These are phyloP conservation scores for Bombus terrestris DNA, from an alignment of 1,140 invertebrate species.

Conservation along the genomic window DNA sequence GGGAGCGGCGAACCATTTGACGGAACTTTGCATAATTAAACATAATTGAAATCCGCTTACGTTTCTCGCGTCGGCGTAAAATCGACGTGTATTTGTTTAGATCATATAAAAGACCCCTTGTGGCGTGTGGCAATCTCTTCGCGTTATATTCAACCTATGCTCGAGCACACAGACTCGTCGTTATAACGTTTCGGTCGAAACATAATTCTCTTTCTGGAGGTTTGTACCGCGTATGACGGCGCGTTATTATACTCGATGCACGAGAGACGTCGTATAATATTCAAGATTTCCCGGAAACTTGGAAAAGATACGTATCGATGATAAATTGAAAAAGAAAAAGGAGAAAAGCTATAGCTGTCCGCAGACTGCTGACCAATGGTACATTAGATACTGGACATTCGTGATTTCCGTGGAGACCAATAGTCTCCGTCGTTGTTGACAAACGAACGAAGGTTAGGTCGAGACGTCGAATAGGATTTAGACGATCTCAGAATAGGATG, in stretches of 20 bases:
- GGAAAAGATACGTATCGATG: constrained; percentile 26
- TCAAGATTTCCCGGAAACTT: not conserved
- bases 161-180: not conserved
- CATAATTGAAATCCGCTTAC: too few relatives aligned
- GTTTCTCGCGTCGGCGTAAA: not conserved
- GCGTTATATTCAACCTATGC: too few relatives aligned
- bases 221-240: not conserved
- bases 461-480: constrained; percentile 69
- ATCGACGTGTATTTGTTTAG: not conserved
- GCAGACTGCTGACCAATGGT: constrained; percentile 30
- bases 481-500: constrained; percentile 64
- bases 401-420: constrained; percentile 65
- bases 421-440: constrained; percentile 63
- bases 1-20: too few relatives aligned
- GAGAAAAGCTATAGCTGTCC: not conserved
- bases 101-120: too few relatives aligned
- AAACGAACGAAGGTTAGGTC: constrained; percentile 62
- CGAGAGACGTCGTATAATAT: not conserved
- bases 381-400: constrained; percentile 62
- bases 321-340: constrained; percentile 27
- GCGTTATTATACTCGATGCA: not conserved
- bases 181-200: not conserved
- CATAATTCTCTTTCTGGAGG: not conserved
- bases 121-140: not conserved
- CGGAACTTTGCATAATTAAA: too few relatives aligned